A percentile compares a stretch with the other conserved stretches of the same genome.
Conservation (phyloP, 2,797 vertebrate genomes). For the Phoebastria nigripes region DNA sequence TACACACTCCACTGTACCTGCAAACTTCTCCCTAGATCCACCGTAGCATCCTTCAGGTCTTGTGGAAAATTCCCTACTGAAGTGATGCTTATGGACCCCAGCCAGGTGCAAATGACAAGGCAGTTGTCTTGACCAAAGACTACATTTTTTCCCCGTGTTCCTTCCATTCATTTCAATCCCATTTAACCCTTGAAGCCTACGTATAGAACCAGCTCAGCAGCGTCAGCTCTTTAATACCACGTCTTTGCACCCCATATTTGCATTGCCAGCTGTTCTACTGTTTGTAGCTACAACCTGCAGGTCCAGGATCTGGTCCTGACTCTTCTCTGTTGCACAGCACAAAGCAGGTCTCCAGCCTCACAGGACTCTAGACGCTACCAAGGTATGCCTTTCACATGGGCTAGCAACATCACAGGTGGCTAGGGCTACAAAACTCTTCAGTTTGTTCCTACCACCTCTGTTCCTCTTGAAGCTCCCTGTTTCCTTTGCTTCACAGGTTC, state of each 20-base stretch:
- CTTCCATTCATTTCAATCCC: not conserved
- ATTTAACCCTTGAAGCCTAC: not conserved
- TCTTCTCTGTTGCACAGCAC: not conserved
- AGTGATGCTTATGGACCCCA: not conserved
- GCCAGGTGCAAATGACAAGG: not conserved
- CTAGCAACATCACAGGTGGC: not conserved
- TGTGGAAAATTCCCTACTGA: not conserved
- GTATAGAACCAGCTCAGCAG: not conserved
- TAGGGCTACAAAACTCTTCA: not conserved
- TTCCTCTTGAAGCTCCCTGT: not conserved
- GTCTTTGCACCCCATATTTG: not conserved
- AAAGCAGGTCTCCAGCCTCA: not conserved
- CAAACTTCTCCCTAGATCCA: not conserved
- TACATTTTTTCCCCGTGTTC: not conserved
- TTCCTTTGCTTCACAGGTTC: not conserved
- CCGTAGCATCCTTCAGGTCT: not conserved
- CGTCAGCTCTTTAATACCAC: not conserved
- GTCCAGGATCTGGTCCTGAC: not conserved
- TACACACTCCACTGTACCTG: not conserved
- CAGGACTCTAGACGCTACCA: not conserved
- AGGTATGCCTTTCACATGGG: accelerated
- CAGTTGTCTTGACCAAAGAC: not conserved
- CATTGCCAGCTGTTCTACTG: not conserved
- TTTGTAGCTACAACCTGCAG: not conserved
- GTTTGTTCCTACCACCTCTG: not conserved